phyloP scores from a whole-genome alignment of 2,113 vertebrate species.

The Solea senegalensis region DNA sequence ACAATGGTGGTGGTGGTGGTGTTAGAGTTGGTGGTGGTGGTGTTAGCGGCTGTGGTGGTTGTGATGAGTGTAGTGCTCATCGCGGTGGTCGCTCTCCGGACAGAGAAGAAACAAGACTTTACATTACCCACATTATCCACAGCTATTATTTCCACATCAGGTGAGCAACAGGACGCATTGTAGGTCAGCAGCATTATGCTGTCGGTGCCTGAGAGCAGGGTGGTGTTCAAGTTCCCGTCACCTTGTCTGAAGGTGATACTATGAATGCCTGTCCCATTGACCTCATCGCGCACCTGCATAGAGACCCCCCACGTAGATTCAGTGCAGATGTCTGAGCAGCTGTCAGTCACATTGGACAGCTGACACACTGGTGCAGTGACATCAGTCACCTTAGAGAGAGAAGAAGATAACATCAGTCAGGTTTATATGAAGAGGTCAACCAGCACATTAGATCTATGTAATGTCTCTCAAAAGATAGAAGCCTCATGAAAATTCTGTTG shows the following conservation, averaged over 20 bases:
- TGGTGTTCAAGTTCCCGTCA: conserved; percentile 56
- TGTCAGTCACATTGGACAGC: conserved; percentile 13
- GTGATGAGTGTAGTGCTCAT: not conserved
- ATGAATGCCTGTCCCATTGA: conserved; percentile 53
- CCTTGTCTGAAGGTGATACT: conserved; percentile 42
- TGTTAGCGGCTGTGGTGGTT: not conserved
- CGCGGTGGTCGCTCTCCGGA: not conserved
- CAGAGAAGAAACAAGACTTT: conserved; percentile 53
- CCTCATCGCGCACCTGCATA: conserved; percentile 50
- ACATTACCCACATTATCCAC: conserved; percentile 69
- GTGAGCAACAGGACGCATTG: conserved; percentile 57
- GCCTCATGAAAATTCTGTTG: too few relatives aligned
- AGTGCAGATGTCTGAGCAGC: conserved; percentile 49
- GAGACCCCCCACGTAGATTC: conserved; percentile 44
- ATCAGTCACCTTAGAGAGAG: conserved; percentile 52
- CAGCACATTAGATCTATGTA: too few relatives aligned
- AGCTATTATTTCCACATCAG: conserved; percentile 51
- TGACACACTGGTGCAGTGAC: conserved; percentile 43
- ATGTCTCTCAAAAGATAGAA: too few relatives aligned
- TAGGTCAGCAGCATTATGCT: conserved; percentile 47
- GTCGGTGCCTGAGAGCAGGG: not conserved
- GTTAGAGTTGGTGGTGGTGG: not conserved
- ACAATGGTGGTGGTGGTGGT: not conserved
- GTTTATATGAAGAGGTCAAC: too few relatives aligned
- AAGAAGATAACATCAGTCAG: not conserved